A percentile compares a stretch with the other conserved stretches of the same genome.
Evolutionary conservation across 64 coral and sea anemone genomes (phyloP).

Genomic region (Platygyra sinensis): DNA sequence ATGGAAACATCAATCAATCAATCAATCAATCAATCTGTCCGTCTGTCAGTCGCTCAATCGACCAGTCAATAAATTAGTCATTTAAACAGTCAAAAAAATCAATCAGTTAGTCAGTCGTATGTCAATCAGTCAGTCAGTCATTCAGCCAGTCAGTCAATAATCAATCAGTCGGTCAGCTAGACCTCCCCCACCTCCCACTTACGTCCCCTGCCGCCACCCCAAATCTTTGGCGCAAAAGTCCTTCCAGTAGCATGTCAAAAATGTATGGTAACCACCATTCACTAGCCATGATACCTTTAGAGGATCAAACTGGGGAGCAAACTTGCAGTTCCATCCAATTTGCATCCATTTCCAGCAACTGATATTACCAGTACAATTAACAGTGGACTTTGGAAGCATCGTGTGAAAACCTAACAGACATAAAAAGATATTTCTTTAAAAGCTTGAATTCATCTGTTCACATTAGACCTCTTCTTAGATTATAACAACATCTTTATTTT

Average conservation of each 20-base stretch:
- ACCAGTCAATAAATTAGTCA: background rate
- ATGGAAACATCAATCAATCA: background rate
- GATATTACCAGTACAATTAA: slow-evolving; percentile 61
- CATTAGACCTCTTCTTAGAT: too few relatives aligned
- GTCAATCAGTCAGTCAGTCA: background rate
- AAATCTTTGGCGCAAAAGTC: too few relatives aligned
- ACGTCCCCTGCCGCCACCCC: too few relatives aligned
- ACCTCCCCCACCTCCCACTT: too few relatives aligned
- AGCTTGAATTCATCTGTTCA: too few relatives aligned
- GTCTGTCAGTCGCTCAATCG: too few relatives aligned
- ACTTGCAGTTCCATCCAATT: slow-evolving; percentile 82
- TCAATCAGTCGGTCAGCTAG: background rate
- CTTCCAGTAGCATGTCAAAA: too few relatives aligned
- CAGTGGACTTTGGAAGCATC: slow-evolving; percentile 90
- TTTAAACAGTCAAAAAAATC: background rate
- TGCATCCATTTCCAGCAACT: slow-evolving; percentile 78
- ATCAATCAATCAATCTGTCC: background rate
- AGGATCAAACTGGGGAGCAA: slow-evolving; percentile 83
- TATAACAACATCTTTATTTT: too few relatives aligned
- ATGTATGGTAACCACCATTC: too few relatives aligned
- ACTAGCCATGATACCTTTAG: slow-evolving; percentile 49
- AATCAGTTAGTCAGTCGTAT: background rate
- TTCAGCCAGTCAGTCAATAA: background rate
- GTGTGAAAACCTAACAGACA: slow-evolving; percentile 83
- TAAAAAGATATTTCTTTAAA: background rate